A percentile compares a stretch with the other conserved stretches of the same genome.
phyloP scores from a whole-genome alignment of 1,140 invertebrate species.

The Cephus cinctus region DNA sequence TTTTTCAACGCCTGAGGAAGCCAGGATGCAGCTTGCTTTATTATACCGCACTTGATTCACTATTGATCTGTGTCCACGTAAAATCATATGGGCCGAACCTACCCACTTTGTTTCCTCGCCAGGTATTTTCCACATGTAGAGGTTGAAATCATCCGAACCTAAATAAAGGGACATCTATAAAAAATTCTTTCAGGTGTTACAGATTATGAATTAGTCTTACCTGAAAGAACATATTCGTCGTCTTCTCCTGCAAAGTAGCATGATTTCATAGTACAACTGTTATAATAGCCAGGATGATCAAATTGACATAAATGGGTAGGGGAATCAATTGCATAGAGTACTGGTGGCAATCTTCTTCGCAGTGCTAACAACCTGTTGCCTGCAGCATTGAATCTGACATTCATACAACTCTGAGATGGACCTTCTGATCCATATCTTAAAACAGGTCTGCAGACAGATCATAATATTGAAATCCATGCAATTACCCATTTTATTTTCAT shows the following conservation, averaged over 20 bases:
- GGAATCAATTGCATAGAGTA: constrained; percentile 73
- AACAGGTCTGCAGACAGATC: constrained; percentile 57
- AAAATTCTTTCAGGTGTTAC: background rate
- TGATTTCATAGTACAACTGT: constrained; percentile 96
- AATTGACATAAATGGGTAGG: constrained; percentile 77
- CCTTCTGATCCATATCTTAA: constrained; percentile 72
- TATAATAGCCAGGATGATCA: constrained; percentile 89
- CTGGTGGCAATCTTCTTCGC: constrained; percentile 77
- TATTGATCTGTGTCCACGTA: constrained; percentile 90
- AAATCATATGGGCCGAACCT: constrained; percentile 73
- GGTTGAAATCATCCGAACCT: constrained; percentile 92
- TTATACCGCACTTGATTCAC: constrained; percentile 96
- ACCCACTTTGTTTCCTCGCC: constrained; percentile 62
- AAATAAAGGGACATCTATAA: constrained; percentile 17
- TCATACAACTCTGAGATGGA: constrained; percentile 81
- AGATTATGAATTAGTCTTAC: constrained; percentile 29
- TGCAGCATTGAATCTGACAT: constrained; percentile 80
- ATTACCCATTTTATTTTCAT: constrained; percentile 2
- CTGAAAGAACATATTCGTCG: constrained; percentile 86
- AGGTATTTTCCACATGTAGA: constrained; percentile 93
- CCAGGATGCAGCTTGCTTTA: constrained; percentile 77
- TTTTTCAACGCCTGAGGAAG: constrained; percentile 95
- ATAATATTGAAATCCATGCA: background rate
- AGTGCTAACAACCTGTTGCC: constrained; percentile 82
- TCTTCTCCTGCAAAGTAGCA: constrained; percentile 89